Evolutionary conservation across 2,113 vertebrate species (phyloP).

Genomic region (Pachycephala philippinensis): DNA sequence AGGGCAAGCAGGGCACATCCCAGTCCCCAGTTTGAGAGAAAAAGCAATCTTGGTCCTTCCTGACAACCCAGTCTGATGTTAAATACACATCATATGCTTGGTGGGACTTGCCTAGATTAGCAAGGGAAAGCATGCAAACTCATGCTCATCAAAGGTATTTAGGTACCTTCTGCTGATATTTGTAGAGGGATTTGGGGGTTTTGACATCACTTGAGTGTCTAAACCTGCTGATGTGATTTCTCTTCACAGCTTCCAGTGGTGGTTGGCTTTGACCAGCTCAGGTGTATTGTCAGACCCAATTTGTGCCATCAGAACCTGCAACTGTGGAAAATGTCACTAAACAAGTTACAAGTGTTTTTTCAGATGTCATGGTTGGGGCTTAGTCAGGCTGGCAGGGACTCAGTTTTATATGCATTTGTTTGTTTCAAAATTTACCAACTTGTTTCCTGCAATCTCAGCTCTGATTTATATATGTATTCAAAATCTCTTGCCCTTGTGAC

Average conservation of each 20-base stretch:
- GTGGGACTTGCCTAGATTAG: background rate
- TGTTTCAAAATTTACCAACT: background rate
- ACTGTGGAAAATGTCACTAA: background rate
- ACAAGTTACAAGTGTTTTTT: background rate
- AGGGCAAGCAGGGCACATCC: background rate
- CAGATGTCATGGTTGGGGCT: background rate
- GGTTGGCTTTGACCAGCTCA: background rate
- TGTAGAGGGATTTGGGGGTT: background rate
- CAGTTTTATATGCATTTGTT: background rate
- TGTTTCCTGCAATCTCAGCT: background rate
- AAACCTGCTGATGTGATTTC: background rate
- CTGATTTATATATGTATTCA: background rate
- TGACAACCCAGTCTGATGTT: rapidly evolving
- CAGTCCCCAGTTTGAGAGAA: rapidly evolving
- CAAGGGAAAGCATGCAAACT: background rate
- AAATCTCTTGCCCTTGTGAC: background rate
- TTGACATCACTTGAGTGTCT: background rate
- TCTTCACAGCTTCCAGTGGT: background rate
- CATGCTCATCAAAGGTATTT: background rate
- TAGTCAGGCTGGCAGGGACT: background rate
- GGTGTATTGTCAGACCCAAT: background rate
- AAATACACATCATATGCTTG: background rate
- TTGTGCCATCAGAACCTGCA: background rate
- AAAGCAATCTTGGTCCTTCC: background rate
- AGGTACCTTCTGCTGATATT: background rate